These are phyloP conservation scores for Malurus cyaneus DNA, from an alignment of 2,113 vertebrate species.

Conservation along the genomic window DNA sequence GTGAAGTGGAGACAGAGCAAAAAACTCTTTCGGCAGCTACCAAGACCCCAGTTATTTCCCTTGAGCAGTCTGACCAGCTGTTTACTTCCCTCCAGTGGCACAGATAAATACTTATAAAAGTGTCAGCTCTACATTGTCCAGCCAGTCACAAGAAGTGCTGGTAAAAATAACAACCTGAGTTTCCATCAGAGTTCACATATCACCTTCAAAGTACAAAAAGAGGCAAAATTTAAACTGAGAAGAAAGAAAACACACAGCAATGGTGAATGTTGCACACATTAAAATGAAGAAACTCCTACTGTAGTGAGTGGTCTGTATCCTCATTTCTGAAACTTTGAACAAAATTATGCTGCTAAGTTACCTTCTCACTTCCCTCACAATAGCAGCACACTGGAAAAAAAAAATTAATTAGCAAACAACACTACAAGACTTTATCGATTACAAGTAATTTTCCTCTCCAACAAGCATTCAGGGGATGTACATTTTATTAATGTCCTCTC, in stretches of 20 bases:
- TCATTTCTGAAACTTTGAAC: background rate
- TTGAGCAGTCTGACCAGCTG: background rate
- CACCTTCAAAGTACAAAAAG: background rate
- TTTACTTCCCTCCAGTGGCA: background rate
- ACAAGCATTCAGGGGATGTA: background rate
- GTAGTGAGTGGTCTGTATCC: background rate
- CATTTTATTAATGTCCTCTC: background rate
- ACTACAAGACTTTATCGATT: background rate
- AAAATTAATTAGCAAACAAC: background rate
- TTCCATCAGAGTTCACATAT: background rate
- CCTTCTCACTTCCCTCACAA: background rate
- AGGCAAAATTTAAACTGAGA: background rate
- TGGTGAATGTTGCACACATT: fast-evolving
- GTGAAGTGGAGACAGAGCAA: background rate
- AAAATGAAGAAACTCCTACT: background rate
- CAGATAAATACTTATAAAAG: background rate
- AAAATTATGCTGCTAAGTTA: background rate
- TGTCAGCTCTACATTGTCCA: constrained; percentile 19
- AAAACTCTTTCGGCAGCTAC: background rate
- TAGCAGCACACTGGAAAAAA: background rate
- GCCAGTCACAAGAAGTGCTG: background rate
- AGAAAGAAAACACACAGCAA: background rate
- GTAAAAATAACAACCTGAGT: background rate
- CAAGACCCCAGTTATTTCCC: background rate
- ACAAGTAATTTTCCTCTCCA: background rate